Evolutionary conservation across 2,797 vertebrate species (phyloP), one percentile per base, ranked within the genome.

Genomic region (Gymnoscopelus braueri): DNA sequence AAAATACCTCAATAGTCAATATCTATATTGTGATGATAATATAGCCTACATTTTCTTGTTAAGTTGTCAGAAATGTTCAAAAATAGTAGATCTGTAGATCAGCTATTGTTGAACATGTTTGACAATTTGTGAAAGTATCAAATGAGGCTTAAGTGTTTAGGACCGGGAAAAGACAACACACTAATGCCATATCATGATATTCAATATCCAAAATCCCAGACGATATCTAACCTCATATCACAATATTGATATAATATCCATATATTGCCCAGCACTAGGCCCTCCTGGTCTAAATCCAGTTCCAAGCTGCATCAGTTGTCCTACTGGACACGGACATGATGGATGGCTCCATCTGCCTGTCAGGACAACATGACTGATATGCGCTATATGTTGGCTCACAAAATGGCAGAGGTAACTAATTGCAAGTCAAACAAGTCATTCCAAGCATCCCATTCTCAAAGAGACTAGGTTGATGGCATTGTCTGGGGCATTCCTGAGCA

Each of bases 361-460:
- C 66, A 74, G 75, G 74, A 57, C 51, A 74, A 55, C 66, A 12
- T 69, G 82, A 82, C 57, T 67, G 71, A 84, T 82, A 77, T 65
- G 65, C 51, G 65, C 70, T 58, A 9, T 48, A 58, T 62, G 72
- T 59, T 73, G 67, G 67, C 79, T 66, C 67, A 72, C 76, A 71
- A 84, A 87, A 81, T 49, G 67, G 60, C 80, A 79, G 78, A 80
- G 14, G 74, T 72, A 83, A 80, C 80, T 84, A 85, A 88, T 71
- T 86, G 82, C 75, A 84, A 90, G 85, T 89, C 86, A 89, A 89
- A 89, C 86, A 87, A 87, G 84, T 87, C 84, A 87, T 78, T 85
- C 77, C 71, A 84, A 85, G 79, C 74, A 72, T 81, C 60, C 60
- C 62, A 32, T 85, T 67, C 81, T 76, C 72, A 87, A 79, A 78